Evolutionary conservation across 2,888 invertebrate genomes (phyloP), one percentile per base, ranked within the genome.

Genomic region (Chymomyza fuscimana): DNA sequence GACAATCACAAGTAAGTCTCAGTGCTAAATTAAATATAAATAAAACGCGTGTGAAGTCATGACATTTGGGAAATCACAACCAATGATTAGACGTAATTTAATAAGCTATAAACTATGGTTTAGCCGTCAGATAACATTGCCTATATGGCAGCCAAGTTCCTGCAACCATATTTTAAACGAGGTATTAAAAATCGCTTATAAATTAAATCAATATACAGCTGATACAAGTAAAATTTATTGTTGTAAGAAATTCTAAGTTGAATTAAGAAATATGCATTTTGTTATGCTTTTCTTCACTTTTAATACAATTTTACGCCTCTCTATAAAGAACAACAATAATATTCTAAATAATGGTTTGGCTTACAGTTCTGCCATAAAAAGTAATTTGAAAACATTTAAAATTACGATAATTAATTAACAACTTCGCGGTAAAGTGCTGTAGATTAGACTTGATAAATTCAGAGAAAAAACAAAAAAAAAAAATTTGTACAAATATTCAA

Each of bases 51-150:
- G n/a, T n/a, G 69, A 66, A 71, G 69, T 70, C 65, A 63, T 2
- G 9, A 32, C 72, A 63, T 77, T 66, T 73, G 74, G 29, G 63
- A 79, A 87, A 84, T 84, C 84, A 83, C 75, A 84, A 75, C 78
- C 71, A 65, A 72, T 81, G 88, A 88, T 81, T 87, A 81, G 67
- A 73, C 72, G 69, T 81, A 81, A 86, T 79, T 83, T 76, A 66
- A 78, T 74, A 63, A 70, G 61, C 64, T 78, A 84, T 84, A 86
- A 86, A 87, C 67, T 74, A 76, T 70, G 59, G 40, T 63, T 51
- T 7, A 59, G 19, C 72, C 36, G 52, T 40, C 52, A 68, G 64
- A 69, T 77, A 72, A 74, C 61, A 52, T 51, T 63, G 67, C 63
- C 32, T n/a, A 32, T 58, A 46, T 54, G 69, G 56, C 63, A 67